These are phyloP conservation scores for Ostrea denselamellosa DNA, from an alignment of 1,140 invertebrate species.

Conservation along the genomic window DNA sequence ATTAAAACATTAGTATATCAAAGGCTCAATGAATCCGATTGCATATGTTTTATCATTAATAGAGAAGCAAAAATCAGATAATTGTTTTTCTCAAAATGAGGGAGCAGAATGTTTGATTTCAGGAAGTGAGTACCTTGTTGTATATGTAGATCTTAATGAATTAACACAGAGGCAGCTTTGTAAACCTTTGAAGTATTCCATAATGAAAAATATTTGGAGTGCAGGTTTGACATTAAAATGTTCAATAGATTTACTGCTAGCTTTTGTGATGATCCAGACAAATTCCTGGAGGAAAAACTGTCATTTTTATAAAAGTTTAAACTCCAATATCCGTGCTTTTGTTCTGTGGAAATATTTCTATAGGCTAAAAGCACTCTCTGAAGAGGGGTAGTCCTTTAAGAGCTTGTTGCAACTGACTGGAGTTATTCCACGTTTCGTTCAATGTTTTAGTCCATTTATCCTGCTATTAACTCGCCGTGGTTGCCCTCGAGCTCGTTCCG, in stretches of 20 bases:
- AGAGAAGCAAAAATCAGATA: no score
- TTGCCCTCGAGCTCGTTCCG: not conserved
- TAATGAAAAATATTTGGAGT: not conserved
- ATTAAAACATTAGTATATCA: no score
- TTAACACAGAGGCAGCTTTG: not conserved
- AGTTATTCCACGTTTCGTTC: slow-evolving; percentile 30
- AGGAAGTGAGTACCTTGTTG: not conserved
- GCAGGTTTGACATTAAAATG: not conserved
- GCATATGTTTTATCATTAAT: no score
- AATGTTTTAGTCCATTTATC: slow-evolving; percentile 36
- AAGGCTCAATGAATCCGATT: no score
- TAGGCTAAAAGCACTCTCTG: not conserved
- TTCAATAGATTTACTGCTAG: slow-evolving; percentile 26
- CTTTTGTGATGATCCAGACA: not conserved
- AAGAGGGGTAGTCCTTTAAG: not conserved
- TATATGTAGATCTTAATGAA: slow-evolving; percentile 25
- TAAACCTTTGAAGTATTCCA: not conserved
- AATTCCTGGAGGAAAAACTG: not conserved
- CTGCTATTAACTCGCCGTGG: not conserved
- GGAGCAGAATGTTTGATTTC: not conserved
- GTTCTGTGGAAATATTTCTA: not conserved
- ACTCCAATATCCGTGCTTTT: slow-evolving; percentile 25
- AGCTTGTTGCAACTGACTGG: slow-evolving; percentile 10
- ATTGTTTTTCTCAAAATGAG: no score
- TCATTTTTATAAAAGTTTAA: slow-evolving; percentile 23